Percentiles rank a stretch among this genome's conserved stretches.
These are phyloP conservation scores for Scortum barcoo DNA, from an alignment of 2,113 vertebrate species.

Conservation along the genomic window DNA sequence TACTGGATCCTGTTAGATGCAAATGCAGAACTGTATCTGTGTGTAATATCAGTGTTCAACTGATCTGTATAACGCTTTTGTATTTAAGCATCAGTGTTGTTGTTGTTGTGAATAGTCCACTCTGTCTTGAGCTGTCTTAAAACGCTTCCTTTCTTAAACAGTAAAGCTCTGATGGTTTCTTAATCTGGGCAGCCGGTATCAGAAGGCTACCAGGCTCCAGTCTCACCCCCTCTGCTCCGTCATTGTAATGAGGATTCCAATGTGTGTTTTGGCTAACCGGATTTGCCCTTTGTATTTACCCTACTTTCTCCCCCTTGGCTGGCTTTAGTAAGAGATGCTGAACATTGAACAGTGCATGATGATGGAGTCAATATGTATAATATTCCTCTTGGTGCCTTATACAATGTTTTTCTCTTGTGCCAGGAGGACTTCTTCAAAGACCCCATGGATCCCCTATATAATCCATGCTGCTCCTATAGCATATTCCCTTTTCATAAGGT, in stretches of 20 bases:
- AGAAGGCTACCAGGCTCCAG: conserved; percentile 47
- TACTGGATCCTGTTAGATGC: conserved; percentile 16
- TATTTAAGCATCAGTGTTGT: conserved; percentile 23
- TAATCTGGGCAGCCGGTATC: conserved; percentile 64
- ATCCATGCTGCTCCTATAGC: conserved; percentile 19
- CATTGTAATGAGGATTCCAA: conserved; percentile 61
- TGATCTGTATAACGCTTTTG: conserved; percentile 29
- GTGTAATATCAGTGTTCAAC: conserved; percentile 43
- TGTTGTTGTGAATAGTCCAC: conserved; percentile 49
- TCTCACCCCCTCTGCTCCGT: conserved; percentile 40
- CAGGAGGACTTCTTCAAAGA: conserved; percentile 24
- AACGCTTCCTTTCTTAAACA: conserved; percentile 54
- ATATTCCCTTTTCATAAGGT: background rate
- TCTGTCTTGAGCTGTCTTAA: conserved; percentile 40
- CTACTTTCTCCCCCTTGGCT: conserved; percentile 65
- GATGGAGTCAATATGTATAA: conserved; percentile 15
- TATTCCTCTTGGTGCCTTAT: background rate
- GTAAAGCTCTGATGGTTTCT: conserved; percentile 54
- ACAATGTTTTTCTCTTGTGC: background rate
- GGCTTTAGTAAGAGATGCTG: conserved; percentile 47
- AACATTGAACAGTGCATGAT: conserved; percentile 9
- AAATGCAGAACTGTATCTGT: conserved; percentile 39
- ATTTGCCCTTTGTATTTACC: conserved; percentile 74
- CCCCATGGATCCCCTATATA: conserved; percentile 15
- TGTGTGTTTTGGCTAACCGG: conserved; percentile 71